Base-by-base conservation (phyloP, 1,140 invertebrate genomes). In the Drosophila quadrilineata region DNA sequence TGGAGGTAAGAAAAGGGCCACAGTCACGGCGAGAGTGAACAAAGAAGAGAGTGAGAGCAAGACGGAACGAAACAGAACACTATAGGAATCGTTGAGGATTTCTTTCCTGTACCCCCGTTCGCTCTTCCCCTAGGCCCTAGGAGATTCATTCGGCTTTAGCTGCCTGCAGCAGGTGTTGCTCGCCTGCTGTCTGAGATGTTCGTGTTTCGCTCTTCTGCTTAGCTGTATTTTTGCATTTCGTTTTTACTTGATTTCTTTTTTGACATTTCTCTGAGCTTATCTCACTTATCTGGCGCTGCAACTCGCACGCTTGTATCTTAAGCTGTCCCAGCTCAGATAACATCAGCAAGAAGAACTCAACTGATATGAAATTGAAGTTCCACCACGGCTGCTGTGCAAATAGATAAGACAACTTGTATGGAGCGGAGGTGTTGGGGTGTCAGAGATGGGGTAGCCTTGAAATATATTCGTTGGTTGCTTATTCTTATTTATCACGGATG, bases 241-340 rank as follows among this genome's bases (percentile, higher is more conserved):
- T 29, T 35, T 49, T 26, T 17, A 3, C 19, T 40, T 43, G 21
- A 6, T 43, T 28, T 24, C 8, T 22, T 35, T 50, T 66, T 52
- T 60, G 24, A 45, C 24, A 48, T 59, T 66, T 59, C 56, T 60
- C 38, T 17, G 33, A 50, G 69, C 65, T 64, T 72, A 72, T 72
- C 69, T 69, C 41, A 40, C 52, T 72, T 72, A 69, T 72, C 65
- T 71, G 57, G 36, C 40, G 63, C 56, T 50, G 56, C 56, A 45
- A 48, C 58, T 68, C 36, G 57, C 60, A 69, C 65, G 35, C 48
- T 52, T 63, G 43, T 64, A 56, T 58, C 46, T 40, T 29, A 53
- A 49, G 33, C 41, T 46, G 45, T 24, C 29, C 22, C 41, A 46
- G 54, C 35, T 49, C 64, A 71, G 49, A 63, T 62, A 68, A 50